Evolutionary conservation across 2,888 invertebrate species (phyloP), one percentile per base, ranked within the genome.

Genomic region (Mechanitis messenoides): DNA sequence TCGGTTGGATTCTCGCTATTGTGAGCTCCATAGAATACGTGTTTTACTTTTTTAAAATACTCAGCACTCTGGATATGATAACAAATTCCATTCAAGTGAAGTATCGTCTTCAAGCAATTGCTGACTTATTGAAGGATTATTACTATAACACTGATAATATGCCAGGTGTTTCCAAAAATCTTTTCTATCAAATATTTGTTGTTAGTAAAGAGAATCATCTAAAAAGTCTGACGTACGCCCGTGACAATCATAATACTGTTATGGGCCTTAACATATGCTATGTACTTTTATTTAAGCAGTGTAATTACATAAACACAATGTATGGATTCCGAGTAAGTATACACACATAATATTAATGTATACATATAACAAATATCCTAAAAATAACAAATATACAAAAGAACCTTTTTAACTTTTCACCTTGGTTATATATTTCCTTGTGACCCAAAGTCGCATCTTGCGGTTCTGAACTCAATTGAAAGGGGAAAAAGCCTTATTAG

Each of bases 321-420:
- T 71, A 63, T 45, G 69, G 70, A 28, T 56, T 69, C 1, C 59
- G 69, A 56, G 67, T 70, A 46, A 61, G 68, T 46, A n/a, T 20
- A 20, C 20, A 20, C 20, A 20, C 20, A 20, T 20, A 20, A 20
- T 20, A 20, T 20, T 20, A 20, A 20, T 20, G 20, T 20, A 20
- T 20, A 20, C 20, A 20, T 20, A 20, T 20, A 20, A 20, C 20
- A 20, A 20, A 20, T 1, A 20, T 20, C 20, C 20, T n/a, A n/a
- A n/a, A n/a, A n/a, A n/a, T n/a, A n/a, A n/a, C n/a, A n/a, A n/a
- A n/a, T n/a, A n/a, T n/a, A n/a, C n/a, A n/a, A n/a, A 20, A 20
- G 20, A 20, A 20, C 20, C 20, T 20, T 20, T 20, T 20, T 20
- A 20, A 20, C 20, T 20, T 20, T 20, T 20, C 20, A 20, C 20